Conservation (phyloP, 2,113 vertebrate genomes). For the Sphyrna mokarran region DNA sequence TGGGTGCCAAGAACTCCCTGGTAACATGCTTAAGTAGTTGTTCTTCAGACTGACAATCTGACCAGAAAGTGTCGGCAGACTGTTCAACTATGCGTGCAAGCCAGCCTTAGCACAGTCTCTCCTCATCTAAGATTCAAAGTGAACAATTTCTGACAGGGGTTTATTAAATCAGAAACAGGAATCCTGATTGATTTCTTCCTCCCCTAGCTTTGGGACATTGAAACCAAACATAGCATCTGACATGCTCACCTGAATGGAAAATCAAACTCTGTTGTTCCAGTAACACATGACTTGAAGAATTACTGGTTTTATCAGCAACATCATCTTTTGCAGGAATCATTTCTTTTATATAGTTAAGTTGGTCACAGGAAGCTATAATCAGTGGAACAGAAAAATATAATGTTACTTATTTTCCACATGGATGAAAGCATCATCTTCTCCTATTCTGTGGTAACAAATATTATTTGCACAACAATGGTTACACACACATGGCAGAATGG, state of each 20-base stretch:
- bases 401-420: neutral
- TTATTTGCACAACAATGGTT: neutral
- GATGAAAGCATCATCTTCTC: neutral
- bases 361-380: conserved; percentile 19
- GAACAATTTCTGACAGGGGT: neutral
- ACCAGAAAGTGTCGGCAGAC: neutral
- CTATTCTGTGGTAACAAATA: neutral
- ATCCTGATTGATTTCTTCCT: neutral
- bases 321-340: neutral
- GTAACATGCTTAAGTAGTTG: neutral
- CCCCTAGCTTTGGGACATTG: neutral
- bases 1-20: neutral
- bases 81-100: neutral
- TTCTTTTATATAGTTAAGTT: neutral
- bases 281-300: neutral
- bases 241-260: conserved; percentile 4
- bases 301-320: neutral
- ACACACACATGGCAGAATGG: neutral
- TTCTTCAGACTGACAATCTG: neutral
- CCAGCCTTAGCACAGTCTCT: neutral
- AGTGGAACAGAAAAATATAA: neutral
- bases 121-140: neutral
- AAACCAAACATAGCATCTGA: neutral
- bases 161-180: neutral
- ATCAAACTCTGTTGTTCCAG: conserved; percentile 16